These are phyloP conservation scores for Itoplectis maculator DNA, from an alignment of 2,888 invertebrate species.

Conservation along the genomic window DNA sequence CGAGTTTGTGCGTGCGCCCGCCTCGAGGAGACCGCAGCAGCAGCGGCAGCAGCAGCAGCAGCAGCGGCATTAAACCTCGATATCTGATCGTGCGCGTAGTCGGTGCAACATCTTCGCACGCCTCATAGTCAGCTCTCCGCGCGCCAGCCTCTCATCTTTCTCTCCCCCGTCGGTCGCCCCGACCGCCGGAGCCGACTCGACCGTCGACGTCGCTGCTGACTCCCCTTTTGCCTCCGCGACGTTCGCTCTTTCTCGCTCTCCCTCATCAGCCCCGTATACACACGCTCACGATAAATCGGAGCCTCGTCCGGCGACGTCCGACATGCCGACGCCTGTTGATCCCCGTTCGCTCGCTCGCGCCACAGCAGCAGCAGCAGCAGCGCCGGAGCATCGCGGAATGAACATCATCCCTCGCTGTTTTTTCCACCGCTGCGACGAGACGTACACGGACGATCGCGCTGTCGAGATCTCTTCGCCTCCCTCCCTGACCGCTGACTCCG, in stretches of 20 bases:
- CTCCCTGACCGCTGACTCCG: background rate
- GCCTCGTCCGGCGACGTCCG: constrained; percentile 71
- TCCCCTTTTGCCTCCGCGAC: constrained; percentile 1
- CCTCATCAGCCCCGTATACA: no score
- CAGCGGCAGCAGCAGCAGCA: no score
- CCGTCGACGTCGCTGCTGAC: background rate
- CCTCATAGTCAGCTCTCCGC: constrained; percentile 52
- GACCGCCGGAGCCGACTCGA: no score
- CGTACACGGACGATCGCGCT: background rate
- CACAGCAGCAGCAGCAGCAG: no score
- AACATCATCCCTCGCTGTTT: constrained; percentile 11
- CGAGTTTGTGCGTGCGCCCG: constrained; percentile 64
- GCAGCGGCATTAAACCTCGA: constrained; percentile 64
- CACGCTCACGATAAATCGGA: constrained; percentile 71
- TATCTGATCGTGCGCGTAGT: constrained; percentile 68
- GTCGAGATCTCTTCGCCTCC: background rate
- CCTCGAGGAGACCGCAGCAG: constrained; percentile 58
- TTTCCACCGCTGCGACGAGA: background rate
- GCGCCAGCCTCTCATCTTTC: constrained; percentile 66
- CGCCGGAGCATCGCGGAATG: constrained; percentile 32
- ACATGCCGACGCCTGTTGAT: constrained; percentile 78
- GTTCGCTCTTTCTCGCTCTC: constrained; percentile 33
- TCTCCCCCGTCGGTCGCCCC: constrained; percentile 15
- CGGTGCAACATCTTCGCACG: constrained; percentile 67
- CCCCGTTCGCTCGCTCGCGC: constrained; percentile 40